phyloP scores from a whole-genome alignment of 30 jellyfish, hydroid and myxozoan species.

The Hydractinia symbiolongicarpus region DNA sequence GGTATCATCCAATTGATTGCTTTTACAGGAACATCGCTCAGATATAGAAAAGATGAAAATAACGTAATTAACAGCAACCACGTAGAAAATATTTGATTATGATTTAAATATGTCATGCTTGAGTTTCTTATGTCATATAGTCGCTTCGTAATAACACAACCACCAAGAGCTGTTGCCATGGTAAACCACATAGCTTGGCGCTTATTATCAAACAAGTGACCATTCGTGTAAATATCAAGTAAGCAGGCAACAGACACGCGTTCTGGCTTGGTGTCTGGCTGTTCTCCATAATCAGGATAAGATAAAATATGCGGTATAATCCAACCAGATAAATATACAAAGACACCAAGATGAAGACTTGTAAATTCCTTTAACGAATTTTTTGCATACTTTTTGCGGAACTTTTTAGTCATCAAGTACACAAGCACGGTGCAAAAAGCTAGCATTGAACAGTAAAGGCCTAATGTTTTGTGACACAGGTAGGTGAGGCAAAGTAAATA shows the following conservation, averaged over 20 bases:
- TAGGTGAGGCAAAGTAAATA: conserved; percentile 10
- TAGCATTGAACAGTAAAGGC: conserved; percentile 20
- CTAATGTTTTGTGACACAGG: conserved; percentile 24
- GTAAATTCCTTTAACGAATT: not conserved
- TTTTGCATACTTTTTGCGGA: not conserved
- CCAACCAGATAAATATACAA: conserved; percentile 76
- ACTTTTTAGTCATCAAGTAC: conserved; percentile 22
- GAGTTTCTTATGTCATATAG: not conserved
- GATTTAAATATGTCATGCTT: not conserved
- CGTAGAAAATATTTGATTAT: not conserved
- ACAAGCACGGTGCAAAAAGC: conserved; percentile 8
- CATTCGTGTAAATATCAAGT: conserved; percentile 37
- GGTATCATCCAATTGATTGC: not conserved
- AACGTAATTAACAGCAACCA: conserved; percentile 6
- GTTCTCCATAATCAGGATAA: conserved; percentile 45
- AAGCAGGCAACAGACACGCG: conserved; percentile 37
- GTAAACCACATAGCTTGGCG: conserved; percentile 69
- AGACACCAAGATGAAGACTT: conserved; percentile 19
- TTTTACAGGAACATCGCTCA: conserved; percentile 41
- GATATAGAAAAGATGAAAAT: conserved; percentile 16
- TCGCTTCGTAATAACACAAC: conserved; percentile 20
- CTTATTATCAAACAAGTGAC: conserved; percentile 60
- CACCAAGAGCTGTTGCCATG: conserved; percentile 45
- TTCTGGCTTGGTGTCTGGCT: conserved; percentile 42
- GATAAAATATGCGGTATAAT: conserved; percentile 47